Evolutionary conservation across 30 jellyfish, hydroid and myxozoan species (phyloP), one percentile per base, ranked within the genome.

Genomic region (Aurelia aurita complex sp. Pacific): DNA sequence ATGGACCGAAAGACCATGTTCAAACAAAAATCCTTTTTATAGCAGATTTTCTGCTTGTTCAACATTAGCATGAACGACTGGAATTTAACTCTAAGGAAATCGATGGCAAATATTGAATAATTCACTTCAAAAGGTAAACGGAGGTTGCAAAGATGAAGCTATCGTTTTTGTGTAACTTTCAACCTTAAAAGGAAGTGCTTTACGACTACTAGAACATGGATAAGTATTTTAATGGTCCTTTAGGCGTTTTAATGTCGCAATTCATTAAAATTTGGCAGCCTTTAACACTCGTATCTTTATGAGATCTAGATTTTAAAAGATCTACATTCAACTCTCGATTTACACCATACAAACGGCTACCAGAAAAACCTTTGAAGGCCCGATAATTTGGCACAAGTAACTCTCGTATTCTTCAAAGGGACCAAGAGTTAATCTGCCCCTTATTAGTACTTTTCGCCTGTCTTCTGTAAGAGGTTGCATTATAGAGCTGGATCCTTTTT

Each of bases 61-160:
- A 46, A 46, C 57, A 46, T 46, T 46, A 46, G 57, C 57, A 46
- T 46, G 57, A 46, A 46, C 57, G 6, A 7, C 57, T 72, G 91
- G 91, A 82, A 82, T 82, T 82, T 42, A 50, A 64, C 61, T 19
- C 15, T 43, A 69, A 84, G 93, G 93, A 84, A 84, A 84, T 84
- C 73, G 85, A 71, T 36, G 55, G 87, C 43, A 73, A 84, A 84
- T 84, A 73, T 84, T 84, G 81, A 65, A 35, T 5, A 51, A 61
- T 29, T 84, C 93, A 66, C 93, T 84, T 84, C 75, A 75, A 16
- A 17, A 46, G 17, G 87, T 81, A 73, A 73, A 84, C 85, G 68
- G 34, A n/a, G 85, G 36, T 54, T 61, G 35, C 19, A 70, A 62
- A 38, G 79, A 40, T 68, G 13, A 62, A 83, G 43, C 42, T 40